phyloP scores from a whole-genome alignment of 2,113 vertebrate genomes.

The Cyprinodon variegatus region DNA sequence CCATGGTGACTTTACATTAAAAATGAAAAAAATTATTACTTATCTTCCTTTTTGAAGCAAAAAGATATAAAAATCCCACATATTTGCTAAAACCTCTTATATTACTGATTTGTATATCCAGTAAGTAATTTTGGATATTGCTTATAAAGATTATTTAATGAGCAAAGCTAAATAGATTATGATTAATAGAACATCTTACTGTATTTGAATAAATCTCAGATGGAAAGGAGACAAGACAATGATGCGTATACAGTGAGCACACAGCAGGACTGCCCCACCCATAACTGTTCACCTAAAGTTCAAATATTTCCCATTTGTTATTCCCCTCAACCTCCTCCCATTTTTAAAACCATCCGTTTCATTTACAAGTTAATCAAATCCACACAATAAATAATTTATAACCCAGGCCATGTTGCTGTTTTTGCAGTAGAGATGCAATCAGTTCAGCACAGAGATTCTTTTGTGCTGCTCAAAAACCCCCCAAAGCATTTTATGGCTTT shows the following conservation, averaged over 20 bases:
- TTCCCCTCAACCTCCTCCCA: too few species aligned
- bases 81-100: not conserved
- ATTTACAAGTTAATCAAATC: constrained; percentile 64
- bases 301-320: too few species aligned
- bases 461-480: constrained; percentile 43
- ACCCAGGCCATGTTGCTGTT: constrained; percentile 34
- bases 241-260: too few species aligned
- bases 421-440: constrained; percentile 50
- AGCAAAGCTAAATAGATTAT: too few species aligned
- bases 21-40: not conserved
- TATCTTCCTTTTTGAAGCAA: not conserved
- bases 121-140: not conserved
- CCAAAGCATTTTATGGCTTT: constrained; percentile 16
- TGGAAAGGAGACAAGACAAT: too few species aligned
- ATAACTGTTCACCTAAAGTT: too few species aligned
- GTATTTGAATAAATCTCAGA: too few species aligned
- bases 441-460: constrained; percentile 57
- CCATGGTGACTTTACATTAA: not conserved
- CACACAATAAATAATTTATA: constrained; percentile 65
- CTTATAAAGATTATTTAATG: constrained; percentile 14
- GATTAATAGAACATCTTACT: too few species aligned
- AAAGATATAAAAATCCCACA: not conserved
- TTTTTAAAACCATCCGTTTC: not conserved
- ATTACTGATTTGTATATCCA: constrained; percentile 15
- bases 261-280: too few species aligned